A percentile compares a stretch with the other conserved stretches of the same genome.
Evolutionary conservation across 2,888 invertebrate species (phyloP).

Genomic region (Diplazon laetatorius): DNA sequence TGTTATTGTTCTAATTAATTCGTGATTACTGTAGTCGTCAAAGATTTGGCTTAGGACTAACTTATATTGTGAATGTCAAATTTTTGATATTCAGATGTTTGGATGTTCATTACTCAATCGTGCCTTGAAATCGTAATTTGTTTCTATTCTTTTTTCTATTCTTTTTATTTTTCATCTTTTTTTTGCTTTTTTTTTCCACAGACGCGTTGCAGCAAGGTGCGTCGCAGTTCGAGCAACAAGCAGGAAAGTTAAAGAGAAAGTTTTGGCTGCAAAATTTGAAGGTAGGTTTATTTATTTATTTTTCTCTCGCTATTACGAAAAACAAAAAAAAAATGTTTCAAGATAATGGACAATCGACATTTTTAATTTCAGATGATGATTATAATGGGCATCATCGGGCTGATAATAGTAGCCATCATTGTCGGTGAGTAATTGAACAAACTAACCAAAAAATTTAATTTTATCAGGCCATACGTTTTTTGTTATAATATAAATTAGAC

Average conservation of each 20-base stretch:
- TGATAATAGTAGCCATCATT: slow-evolving; percentile 91
- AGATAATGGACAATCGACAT: slow-evolving; percentile 33
- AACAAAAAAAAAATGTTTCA: slow-evolving; percentile 34
- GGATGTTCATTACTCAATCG: too few relatives aligned
- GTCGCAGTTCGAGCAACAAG: slow-evolving; percentile 98
- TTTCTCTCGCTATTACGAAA: too few relatives aligned
- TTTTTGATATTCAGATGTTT: too few relatives aligned
- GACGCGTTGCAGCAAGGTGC: slow-evolving; percentile 97
- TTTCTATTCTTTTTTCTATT: too few relatives aligned
- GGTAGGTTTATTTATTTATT: slow-evolving; percentile 75
- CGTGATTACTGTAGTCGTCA: too few relatives aligned
- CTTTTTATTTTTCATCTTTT: background rate
- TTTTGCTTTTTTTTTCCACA: slow-evolving; percentile 74
- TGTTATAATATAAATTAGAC: slow-evolving; percentile 10
- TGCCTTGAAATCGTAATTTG: too few relatives aligned
- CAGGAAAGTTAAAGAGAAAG: slow-evolving; percentile 97
- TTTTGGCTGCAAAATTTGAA: slow-evolving; percentile 99
- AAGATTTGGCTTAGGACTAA: too few relatives aligned
- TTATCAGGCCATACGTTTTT: too few relatives aligned
- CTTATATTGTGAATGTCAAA: too few relatives aligned
- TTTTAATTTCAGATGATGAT: slow-evolving; percentile 90
- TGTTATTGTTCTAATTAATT: too few relatives aligned
- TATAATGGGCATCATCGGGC: slow-evolving; percentile 93
- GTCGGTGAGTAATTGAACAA: slow-evolving; percentile 86
- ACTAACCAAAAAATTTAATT: too few relatives aligned